Conservation (phyloP, 2,113 vertebrate genomes). For the Promerops cafer region DNA sequence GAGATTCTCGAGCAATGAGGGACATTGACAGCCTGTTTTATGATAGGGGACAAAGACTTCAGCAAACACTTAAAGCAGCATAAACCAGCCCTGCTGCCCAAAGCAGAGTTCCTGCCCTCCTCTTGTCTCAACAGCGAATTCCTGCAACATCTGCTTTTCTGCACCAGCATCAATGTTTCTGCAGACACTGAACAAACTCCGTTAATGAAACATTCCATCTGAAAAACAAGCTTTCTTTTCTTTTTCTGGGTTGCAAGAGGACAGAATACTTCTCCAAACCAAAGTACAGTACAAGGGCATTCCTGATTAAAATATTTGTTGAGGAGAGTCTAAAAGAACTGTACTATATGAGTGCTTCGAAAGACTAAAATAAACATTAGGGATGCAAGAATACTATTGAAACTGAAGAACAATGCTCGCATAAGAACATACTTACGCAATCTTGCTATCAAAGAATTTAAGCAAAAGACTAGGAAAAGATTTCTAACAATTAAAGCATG, state of each 20-base stretch:
- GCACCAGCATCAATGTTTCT: background rate
- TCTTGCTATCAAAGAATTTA: background rate
- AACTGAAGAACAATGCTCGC: background rate
- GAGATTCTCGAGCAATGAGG: background rate
- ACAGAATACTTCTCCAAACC: background rate
- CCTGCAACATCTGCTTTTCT: background rate
- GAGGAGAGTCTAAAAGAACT: background rate
- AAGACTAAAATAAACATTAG: background rate
- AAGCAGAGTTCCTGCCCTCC: background rate
- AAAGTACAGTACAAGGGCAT: background rate
- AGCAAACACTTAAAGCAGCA: background rate
- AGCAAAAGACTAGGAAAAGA: background rate
- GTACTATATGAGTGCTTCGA: background rate
- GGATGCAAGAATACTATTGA: background rate
- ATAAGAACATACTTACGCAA: background rate
- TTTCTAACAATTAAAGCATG: background rate
- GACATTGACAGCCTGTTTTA: background rate
- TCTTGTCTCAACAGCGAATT: background rate
- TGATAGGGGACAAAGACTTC: background rate
- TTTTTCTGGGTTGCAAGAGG: background rate
- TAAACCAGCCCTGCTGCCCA: background rate
- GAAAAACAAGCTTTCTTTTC: background rate
- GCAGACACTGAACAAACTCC: background rate
- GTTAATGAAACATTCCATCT: background rate
- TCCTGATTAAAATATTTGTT: background rate